Evolutionary conservation across 2,797 vertebrate genomes (phyloP).

Genomic region (Petrocephalus schoutedeni): DNA sequence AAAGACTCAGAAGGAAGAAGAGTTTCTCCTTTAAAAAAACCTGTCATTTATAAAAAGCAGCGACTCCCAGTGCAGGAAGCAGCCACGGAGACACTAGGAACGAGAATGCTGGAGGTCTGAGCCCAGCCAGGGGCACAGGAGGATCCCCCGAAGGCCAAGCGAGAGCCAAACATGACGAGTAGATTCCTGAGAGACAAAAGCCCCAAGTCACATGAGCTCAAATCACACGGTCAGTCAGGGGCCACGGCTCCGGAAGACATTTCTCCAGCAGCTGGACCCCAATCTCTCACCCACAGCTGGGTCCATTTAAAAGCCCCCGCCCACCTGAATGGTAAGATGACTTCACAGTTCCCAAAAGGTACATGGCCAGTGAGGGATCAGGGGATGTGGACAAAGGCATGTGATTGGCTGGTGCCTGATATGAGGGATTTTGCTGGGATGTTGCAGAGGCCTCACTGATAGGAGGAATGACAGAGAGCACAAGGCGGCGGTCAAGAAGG

Average conservation of each 20-base stretch:
- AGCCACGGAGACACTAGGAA: slow-evolving; percentile 9
- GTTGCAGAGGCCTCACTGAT: background rate
- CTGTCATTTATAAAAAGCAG: slow-evolving; percentile 22
- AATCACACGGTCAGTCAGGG: background rate
- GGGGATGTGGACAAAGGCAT: background rate
- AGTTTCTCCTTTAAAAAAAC: background rate
- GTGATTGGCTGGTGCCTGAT: background rate
- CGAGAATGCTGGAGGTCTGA: background rate
- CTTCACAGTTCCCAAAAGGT: background rate
- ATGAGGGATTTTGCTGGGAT: background rate
- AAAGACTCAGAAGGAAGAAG: slow-evolving; percentile 36
- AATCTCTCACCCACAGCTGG: slow-evolving; percentile 13
- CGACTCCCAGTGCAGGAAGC: slow-evolving; percentile 36
- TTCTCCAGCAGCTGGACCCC: slow-evolving; percentile 17
- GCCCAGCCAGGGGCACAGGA: too few species aligned
- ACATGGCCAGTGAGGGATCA: background rate
- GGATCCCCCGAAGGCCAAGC: too few species aligned
- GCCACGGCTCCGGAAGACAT: background rate
- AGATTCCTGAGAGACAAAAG: background rate
- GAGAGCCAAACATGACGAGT: too few species aligned
- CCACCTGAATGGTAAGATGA: background rate
- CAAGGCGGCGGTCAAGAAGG: background rate
- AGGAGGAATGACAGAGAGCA: background rate
- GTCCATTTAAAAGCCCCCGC: background rate
- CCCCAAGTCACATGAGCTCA: slow-evolving; percentile 10